These are phyloP conservation scores for Dreissena rostriformis DNA, from an alignment of 1,140 invertebrate species.

Conservation along the genomic window DNA sequence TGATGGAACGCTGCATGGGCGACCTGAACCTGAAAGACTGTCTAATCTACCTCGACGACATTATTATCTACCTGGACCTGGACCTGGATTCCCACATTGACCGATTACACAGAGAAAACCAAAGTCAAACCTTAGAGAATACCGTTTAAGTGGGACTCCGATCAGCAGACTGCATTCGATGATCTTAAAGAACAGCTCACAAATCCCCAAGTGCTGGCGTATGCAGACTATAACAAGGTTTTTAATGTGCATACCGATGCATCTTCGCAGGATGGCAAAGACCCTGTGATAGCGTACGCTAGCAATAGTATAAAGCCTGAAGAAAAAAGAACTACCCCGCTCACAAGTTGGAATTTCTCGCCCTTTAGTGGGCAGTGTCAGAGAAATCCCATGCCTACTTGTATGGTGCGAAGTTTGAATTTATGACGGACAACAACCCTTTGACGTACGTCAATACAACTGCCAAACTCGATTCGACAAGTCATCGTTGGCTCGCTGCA, in stretches of 20 bases:
- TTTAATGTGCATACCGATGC: slow-evolving; percentile 66
- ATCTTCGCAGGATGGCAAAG: slow-evolving; percentile 55
- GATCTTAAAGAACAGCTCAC: slow-evolving; percentile 28
- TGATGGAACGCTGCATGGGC: slow-evolving; percentile 34
- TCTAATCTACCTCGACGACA: slow-evolving; percentile 60
- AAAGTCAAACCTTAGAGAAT: too few relatives aligned
- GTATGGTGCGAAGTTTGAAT: slow-evolving; percentile 49
- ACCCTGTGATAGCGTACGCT: slow-evolving; percentile 58
- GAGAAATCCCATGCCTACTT: slow-evolving; percentile 58
- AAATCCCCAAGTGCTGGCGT: slow-evolving; percentile 57
- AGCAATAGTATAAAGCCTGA: slow-evolving; percentile 24
- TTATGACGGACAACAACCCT: slow-evolving; percentile 53
- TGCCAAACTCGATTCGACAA: slow-evolving; percentile 35
- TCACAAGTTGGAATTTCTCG: slow-evolving; percentile 50
- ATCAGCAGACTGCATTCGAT: slow-evolving; percentile 45
- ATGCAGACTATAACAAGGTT: slow-evolving; percentile 51
- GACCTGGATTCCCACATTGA: slow-evolving; percentile 52
- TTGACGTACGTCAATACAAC: slow-evolving; percentile 37
- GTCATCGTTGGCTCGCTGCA: slow-evolving; percentile 40
- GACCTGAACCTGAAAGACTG: slow-evolving; percentile 18
- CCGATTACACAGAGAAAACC: slow-evolving; percentile 61
- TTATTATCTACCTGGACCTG: slow-evolving; percentile 38
- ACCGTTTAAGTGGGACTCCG: slow-evolving; percentile 16
- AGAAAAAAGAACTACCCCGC: too few relatives aligned
- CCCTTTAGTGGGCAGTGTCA: slow-evolving; percentile 29